A percentile compares a stretch with the other conserved stretches of the same genome.
These are phyloP conservation scores for Leptothorax acervorum DNA, from an alignment of 2,888 invertebrate species.

Conservation along the genomic window DNA sequence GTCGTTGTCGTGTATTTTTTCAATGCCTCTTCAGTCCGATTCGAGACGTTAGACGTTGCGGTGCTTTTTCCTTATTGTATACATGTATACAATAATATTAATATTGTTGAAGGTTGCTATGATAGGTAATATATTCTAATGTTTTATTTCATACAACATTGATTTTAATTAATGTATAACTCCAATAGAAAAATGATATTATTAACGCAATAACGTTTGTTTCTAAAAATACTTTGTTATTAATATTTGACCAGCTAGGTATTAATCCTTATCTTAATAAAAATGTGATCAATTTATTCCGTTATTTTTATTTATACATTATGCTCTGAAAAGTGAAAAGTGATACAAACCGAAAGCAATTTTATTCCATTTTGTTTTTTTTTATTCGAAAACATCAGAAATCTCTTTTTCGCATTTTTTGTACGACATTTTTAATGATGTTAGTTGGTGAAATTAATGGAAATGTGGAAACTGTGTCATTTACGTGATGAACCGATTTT, in stretches of 20 bases:
- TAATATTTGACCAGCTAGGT: not conserved
- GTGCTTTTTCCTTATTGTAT: too few species aligned
- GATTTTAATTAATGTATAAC: slow-evolving; percentile 1
- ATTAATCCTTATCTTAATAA: not conserved
- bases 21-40: not conserved
- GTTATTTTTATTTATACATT: not conserved
- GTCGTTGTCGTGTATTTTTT: not conserved
- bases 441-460: too few species aligned
- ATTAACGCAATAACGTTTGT: not conserved
- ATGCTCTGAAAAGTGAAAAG: not conserved
- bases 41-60: not conserved
- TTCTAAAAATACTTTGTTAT: not conserved
- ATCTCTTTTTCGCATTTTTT: too few species aligned
- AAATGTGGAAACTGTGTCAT: too few species aligned
- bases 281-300: not conserved
- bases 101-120: not conserved
- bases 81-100: not conserved
- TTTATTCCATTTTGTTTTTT: not conserved
- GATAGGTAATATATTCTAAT: not conserved
- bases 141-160: not conserved
- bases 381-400: slow-evolving; percentile 9
- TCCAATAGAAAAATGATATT: not conserved
- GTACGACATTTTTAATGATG: too few species aligned
- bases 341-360: not conserved
- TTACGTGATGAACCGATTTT: not conserved